A percentile compares a stretch with the other conserved stretches of the same genome.
Evolutionary conservation across 2,797 vertebrate species (phyloP).

Genomic region (Pristis pectinata): DNA sequence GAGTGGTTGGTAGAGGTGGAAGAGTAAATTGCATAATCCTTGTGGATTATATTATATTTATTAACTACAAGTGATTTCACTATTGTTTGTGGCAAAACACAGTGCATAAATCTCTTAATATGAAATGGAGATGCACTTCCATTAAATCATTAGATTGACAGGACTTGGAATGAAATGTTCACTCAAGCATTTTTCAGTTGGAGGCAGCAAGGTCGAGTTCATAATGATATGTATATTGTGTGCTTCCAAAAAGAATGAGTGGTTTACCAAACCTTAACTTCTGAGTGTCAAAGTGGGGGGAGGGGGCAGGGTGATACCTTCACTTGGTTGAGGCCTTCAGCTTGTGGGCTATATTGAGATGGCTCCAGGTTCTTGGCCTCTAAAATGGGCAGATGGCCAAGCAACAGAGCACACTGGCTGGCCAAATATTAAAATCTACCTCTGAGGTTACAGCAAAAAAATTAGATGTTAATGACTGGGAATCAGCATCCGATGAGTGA

Average conservation of each 20-base stretch:
- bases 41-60: background rate
- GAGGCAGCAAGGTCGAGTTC: background rate
- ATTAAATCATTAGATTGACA: background rate
- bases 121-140: background rate
- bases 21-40: background rate
- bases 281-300: background rate
- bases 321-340: background rate
- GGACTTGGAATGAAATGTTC: background rate
- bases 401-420: background rate
- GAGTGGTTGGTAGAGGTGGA: too few species aligned
- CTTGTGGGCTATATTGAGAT: background rate
- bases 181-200: background rate
- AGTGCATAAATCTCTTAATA: background rate
- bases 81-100: background rate
- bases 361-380: background rate
- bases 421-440: background rate
- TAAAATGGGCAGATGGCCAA: background rate
- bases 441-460: background rate
- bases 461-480: background rate
- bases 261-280: background rate
- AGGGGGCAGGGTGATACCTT: background rate
- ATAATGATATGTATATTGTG: background rate
- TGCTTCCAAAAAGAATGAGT: background rate
- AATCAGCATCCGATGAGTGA: background rate
- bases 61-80: background rate